Evolutionary conservation across 2,797 vertebrate species (phyloP).

Genomic region (Rhincodon typus): DNA sequence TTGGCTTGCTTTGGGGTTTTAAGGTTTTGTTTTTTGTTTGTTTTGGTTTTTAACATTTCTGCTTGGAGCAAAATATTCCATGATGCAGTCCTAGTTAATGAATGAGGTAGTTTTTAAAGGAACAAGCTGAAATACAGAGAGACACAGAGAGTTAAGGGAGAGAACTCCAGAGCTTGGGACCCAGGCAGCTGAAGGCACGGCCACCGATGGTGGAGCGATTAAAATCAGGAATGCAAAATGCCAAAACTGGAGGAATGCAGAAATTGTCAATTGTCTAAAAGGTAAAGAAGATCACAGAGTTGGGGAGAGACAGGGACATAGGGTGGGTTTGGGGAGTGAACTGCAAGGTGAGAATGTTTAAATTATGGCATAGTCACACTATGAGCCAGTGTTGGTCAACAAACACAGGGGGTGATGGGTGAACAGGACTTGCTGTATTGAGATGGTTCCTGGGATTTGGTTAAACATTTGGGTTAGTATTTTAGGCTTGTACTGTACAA

Average conservation of each 20-base stretch:
- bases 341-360: neutral
- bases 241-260: neutral
- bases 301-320: too few relatives aligned
- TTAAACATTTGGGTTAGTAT: too few relatives aligned
- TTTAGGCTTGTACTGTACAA: too few relatives aligned
- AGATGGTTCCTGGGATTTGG: neutral
- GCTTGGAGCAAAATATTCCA: neutral
- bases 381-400: neutral
- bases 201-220: neutral
- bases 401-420: neutral
- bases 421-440: neutral
- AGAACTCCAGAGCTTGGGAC: too few relatives aligned
- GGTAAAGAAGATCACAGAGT: neutral
- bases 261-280: too few relatives aligned
- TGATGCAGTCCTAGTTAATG: neutral
- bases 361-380: neutral
- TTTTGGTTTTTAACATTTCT: neutral
- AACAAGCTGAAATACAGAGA: neutral
- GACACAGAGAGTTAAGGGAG: neutral
- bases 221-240: neutral
- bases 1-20: too few relatives aligned
- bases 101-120: neutral
- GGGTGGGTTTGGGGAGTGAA: neutral
- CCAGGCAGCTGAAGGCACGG: too few relatives aligned
- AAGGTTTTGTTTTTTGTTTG: neutral